Evolutionary conservation across 2,113 vertebrate species (phyloP).

Genomic region (Hemicordylus capensis): DNA sequence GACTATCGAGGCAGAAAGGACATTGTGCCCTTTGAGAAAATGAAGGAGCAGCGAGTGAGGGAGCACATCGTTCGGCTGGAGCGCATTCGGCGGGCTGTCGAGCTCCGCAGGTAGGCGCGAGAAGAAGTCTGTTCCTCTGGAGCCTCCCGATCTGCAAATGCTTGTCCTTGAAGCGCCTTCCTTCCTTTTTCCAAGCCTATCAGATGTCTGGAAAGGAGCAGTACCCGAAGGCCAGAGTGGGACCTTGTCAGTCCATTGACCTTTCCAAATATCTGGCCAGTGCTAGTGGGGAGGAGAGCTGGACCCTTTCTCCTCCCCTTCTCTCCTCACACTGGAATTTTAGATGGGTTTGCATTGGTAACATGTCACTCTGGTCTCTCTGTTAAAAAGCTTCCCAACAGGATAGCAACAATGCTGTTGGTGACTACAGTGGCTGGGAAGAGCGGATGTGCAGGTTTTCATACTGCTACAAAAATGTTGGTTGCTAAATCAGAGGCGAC

Average conservation of each 20-base stretch:
- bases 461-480: neutral
- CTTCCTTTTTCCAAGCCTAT: neutral
- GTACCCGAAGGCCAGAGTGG: neutral
- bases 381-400: no score
- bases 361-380: no score
- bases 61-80: constrained; percentile 91
- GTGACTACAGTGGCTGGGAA: no score
- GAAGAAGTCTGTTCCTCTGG: neutral
- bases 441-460: no score
- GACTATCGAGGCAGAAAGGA: constrained; percentile 83
- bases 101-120: constrained; percentile 86
- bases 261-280: neutral
- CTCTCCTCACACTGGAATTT: no score
- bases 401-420: no score
- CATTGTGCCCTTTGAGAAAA: constrained; percentile 96
- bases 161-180: neutral
- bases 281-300: neutral
- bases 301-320: neutral
- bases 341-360: no score
- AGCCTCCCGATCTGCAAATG: no score
- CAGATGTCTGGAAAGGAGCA: neutral
- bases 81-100: constrained; percentile 87
- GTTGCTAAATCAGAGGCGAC: neutral
- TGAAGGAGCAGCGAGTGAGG: constrained; percentile 92
- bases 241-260: neutral